Conservation (phyloP, 2,113 vertebrate species). For the Paramisgurnus dabryanus region DNA sequence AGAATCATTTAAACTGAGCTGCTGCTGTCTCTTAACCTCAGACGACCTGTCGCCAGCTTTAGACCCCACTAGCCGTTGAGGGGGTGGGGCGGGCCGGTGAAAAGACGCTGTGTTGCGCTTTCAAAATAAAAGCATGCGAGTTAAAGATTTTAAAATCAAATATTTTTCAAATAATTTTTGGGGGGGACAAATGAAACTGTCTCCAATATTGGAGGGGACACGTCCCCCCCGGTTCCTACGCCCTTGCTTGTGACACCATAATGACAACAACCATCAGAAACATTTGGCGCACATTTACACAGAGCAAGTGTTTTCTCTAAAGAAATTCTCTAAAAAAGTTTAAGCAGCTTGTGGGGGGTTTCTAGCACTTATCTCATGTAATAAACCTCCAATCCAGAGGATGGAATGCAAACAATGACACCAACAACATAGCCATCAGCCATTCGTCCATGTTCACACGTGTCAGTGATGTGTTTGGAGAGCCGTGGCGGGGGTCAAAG, state of each 20-base stretch:
- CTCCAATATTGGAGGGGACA: too few species aligned
- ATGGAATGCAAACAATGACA: conserved; percentile 28
- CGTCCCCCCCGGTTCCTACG: too few species aligned
- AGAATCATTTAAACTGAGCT: too few species aligned
- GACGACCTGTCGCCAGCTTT: too few species aligned
- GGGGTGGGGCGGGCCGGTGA: too few species aligned
- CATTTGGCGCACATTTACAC: not conserved
- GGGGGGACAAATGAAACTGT: too few species aligned
- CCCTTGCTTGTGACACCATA: not conserved
- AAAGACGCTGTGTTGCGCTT: too few species aligned
- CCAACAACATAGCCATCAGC: not conserved
- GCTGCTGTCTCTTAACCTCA: too few species aligned
- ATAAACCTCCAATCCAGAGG: not conserved
- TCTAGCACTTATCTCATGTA: not conserved
- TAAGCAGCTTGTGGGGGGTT: not conserved
- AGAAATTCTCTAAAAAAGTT: not conserved
- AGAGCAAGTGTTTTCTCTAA: not conserved
- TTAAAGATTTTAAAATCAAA: too few species aligned
- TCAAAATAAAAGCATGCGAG: too few species aligned
- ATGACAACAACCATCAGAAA: not conserved
- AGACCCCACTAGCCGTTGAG: too few species aligned
- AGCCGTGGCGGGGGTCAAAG: conserved; percentile 44
- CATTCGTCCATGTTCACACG: not conserved
- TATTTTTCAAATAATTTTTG: too few species aligned
- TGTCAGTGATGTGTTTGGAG: conserved; percentile 15